Evolutionary conservation across 1,140 invertebrate genomes (phyloP).

Genomic region (Doryteuthis pealeii): DNA sequence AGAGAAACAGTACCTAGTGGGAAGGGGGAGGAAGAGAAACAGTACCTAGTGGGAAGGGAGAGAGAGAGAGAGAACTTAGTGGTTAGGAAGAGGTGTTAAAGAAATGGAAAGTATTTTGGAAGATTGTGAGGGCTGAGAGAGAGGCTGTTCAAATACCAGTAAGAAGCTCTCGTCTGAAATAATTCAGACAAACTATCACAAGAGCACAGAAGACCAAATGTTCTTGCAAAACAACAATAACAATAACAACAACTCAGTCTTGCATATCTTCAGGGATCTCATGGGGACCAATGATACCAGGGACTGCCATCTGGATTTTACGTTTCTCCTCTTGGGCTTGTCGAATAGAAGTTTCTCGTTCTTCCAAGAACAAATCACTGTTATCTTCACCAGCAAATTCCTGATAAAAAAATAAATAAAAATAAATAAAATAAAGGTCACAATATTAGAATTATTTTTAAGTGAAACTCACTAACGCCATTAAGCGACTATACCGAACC

Average conservation of each 20-base stretch:
- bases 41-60: neutral
- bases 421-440: neutral
- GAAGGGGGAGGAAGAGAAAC: neutral
- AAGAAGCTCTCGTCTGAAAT: neutral
- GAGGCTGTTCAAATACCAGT: neutral
- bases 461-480: no score
- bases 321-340: constrained; percentile 92
- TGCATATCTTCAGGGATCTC: constrained; percentile 97
- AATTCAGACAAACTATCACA: neutral
- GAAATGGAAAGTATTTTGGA: neutral
- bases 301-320: constrained; percentile 87
- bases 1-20: neutral
- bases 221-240: neutral
- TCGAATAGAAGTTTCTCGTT: constrained; percentile 84
- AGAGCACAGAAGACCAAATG: constrained; percentile 3
- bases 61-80: neutral
- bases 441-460: neutral
- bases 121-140: neutral
- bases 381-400: constrained; percentile 98
- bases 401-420: constrained; percentile 68
- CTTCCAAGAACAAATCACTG: constrained; percentile 94
- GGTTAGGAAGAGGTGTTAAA: neutral
- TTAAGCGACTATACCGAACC: no score
- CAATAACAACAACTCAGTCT: constrained; percentile 63
- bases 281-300: constrained; percentile 95